Base-by-base conservation (phyloP, 2,113 vertebrate species). In the Sardina pilchardus region DNA sequence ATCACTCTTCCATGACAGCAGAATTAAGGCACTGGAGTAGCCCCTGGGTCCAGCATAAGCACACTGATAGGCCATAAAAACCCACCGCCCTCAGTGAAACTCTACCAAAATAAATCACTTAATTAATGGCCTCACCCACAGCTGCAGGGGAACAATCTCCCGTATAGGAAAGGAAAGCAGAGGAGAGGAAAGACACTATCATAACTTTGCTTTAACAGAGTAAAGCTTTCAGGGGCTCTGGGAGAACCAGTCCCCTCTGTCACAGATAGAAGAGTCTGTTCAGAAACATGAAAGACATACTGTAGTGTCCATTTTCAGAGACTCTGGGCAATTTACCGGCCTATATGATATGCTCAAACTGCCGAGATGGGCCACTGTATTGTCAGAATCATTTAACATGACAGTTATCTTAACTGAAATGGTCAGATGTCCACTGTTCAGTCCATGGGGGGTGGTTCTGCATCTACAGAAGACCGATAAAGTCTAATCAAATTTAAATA, bases 81-180 rank as follows among this genome's bases (percentile, higher is more conserved):
- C 36, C 71, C 36, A 4, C 30, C 34, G 71, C 71, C 71, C 71
- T 78, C 71, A 78, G 30, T 36, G 30, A 36, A 78, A 78, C 71
- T 78, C 71, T 10, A 78, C 71, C 36, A 16, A 78, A 78, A 78
- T 78, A 78, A 78, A 78, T 78, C 71, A 78, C 71, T 78, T 78
- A 16, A 36, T 36, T 36, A 78, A 78, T 36, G 71, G 4, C 71
- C 71, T 78, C 30, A 3, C 34, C 67, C 30, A 75, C 71, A 34
- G 71, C 71, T 6, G 71, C 34, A 36, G 34, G 34, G 71, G 71
- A 34, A 78, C 71, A 78, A 36, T 78, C 16, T 34, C 71, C 71
- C 14, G 71, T 5, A 78, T 36, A 78, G 30, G 4, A 78, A 78
- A 34, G 71, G 26, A 36, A 78, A 12, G 71, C 12, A 75, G 10